A percentile compares a stretch with the other conserved stretches of the same genome.
phyloP scores from a whole-genome alignment of 2,113 vertebrate genomes.

The Nothobranchius furzeri region DNA sequence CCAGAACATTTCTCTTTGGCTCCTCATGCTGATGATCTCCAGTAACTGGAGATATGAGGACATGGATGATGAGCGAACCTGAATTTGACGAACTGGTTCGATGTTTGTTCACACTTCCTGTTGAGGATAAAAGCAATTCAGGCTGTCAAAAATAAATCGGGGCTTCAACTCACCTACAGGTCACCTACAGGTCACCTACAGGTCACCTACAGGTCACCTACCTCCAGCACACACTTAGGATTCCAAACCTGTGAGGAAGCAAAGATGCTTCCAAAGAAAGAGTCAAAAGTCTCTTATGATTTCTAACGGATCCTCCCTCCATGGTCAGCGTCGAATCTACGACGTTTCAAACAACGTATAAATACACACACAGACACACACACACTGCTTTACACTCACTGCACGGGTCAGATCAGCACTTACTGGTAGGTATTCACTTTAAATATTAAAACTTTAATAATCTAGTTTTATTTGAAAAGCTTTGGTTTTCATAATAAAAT shows the following conservation, averaged over 20 bases:
- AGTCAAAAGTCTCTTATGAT: slow-evolving; percentile 6
- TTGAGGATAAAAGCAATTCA: not conserved
- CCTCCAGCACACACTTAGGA: not conserved
- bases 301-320: slow-evolving; percentile 60
- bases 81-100: not conserved
- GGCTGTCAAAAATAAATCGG: too few relatives aligned
- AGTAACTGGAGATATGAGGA: not conserved
- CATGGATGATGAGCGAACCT: slow-evolving; percentile 19
- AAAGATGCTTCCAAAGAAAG: not conserved
- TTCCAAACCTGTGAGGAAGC: not conserved
- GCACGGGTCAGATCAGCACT: not conserved
- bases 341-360: slow-evolving; percentile 54
- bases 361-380: slow-evolving; percentile 22
- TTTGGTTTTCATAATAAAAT: not conserved
- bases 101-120: not conserved
- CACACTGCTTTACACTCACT: not conserved
- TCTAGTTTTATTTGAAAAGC: too few relatives aligned
- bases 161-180: too few relatives aligned
- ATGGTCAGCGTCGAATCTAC: slow-evolving; percentile 40
- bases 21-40: not conserved
- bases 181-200: too few relatives aligned
- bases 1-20: not conserved
- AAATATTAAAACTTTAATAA: not conserved
- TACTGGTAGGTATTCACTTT: slow-evolving; percentile 49
- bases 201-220: too few relatives aligned